Evolutionary conservation across 2,113 vertebrate genomes (phyloP).

Genomic region (Apeltes quadracus): DNA sequence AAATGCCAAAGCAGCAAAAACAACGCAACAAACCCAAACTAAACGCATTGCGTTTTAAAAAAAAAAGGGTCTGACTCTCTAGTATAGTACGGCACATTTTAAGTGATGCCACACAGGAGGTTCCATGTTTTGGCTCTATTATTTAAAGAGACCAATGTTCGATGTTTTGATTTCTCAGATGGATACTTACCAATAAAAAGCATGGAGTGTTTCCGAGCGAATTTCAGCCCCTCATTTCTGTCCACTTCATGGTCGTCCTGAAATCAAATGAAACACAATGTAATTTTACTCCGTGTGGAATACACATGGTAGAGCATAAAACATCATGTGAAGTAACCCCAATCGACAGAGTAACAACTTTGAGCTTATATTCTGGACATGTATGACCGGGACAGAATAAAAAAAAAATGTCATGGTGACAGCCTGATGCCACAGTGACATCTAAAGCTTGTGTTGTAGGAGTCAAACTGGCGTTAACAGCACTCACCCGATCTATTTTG

Average conservation of each 20-base stretch:
- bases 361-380: neutral
- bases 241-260: constrained; percentile 96
- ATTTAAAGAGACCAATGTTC: constrained; percentile 30
- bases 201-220: constrained; percentile 98
- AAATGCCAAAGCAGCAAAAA: constrained; percentile 34
- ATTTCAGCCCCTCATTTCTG: constrained; percentile 95
- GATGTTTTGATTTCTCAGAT: constrained; percentile 3
- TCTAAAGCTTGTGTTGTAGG: too few relatives aligned
- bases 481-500: constrained; percentile 96
- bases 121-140: constrained; percentile 35
- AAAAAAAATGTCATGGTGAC: neutral
- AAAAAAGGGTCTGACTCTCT: constrained; percentile 27
- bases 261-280: constrained; percentile 4
- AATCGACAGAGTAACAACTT: neutral
- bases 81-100: constrained; percentile 2
- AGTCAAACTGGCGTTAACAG: neutral
- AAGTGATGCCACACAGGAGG: constrained; percentile 11
- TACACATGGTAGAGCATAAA: neutral
- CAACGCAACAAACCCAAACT: constrained; percentile 39
- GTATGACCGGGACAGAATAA: too few relatives aligned
- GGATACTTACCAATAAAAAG: constrained; percentile 92
- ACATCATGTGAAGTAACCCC: neutral
- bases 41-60: constrained; percentile 32
- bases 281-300: neutral
- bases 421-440: neutral